Conservation (phyloP, 2,113 vertebrate species). For the Reinhardtius hippoglossoides region DNA sequence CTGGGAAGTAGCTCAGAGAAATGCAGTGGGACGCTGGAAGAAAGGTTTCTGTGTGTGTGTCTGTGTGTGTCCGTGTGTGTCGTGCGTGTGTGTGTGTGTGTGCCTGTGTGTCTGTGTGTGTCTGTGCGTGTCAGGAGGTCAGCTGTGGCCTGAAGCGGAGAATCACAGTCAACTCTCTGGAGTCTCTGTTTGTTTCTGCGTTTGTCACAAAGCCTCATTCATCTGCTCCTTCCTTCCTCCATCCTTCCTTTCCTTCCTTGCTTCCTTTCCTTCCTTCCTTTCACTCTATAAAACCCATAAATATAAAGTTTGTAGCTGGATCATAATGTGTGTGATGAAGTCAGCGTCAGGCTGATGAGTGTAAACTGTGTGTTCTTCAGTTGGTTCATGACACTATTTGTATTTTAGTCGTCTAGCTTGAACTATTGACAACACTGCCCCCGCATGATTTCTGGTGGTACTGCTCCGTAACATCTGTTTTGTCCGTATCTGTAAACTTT, state of each 20-base stretch:
- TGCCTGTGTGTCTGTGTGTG: constrained; percentile 39
- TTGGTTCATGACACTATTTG: too few species aligned
- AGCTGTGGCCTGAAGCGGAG: constrained; percentile 42
- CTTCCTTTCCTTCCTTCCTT: not conserved
- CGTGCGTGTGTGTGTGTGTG: constrained; percentile 1
- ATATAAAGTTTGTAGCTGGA: not conserved
- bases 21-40: not conserved
- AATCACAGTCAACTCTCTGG: constrained; percentile 25
- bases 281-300: too few species aligned
- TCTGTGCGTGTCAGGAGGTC: constrained; percentile 26
- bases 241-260: not conserved
- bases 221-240: not conserved
- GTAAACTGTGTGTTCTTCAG: too few species aligned
- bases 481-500: too few species aligned
- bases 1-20: constrained; percentile 13
- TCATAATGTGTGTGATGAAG: too few species aligned
- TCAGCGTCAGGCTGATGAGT: too few species aligned
- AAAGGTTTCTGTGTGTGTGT: not conserved
- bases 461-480: too few species aligned
- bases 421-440: too few species aligned
- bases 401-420: too few species aligned
- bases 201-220: not conserved
- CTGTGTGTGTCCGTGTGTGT: not conserved
- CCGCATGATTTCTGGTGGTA: too few species aligned
- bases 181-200: constrained; percentile 1